Percentiles rank a stretch among this genome's conserved stretches.
Evolutionary conservation across 2,797 vertebrate species (phyloP).

Genomic region (Morus bassanus): DNA sequence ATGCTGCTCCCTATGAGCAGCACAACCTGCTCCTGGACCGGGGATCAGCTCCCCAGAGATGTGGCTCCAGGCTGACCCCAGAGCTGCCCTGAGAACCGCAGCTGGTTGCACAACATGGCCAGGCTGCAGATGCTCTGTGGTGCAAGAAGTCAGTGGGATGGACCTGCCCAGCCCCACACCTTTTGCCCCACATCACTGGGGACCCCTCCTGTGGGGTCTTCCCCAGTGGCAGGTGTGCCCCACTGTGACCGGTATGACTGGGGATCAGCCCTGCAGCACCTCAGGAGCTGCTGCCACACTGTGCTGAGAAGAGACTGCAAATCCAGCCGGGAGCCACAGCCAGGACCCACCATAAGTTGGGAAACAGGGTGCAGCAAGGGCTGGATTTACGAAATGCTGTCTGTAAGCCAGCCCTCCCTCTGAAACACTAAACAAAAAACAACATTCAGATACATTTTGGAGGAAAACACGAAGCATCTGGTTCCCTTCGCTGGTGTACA

Average conservation of each 20-base stretch:
- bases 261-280: not conserved
- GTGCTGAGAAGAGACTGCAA: not conserved
- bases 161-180: not conserved
- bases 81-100: not conserved
- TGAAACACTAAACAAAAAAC: constrained; percentile 76
- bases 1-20: not conserved
- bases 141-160: not conserved
- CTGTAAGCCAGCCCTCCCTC: constrained; percentile 69
- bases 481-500: constrained; percentile 77
- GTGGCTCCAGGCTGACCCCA: not conserved
- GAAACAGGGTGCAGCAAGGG: constrained; percentile 49
- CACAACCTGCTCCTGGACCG: not conserved
- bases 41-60: not conserved
- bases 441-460: constrained; percentile 70
- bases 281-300: not conserved
- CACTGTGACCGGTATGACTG: not conserved
- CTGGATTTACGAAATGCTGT: constrained; percentile 61
- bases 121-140: not conserved
- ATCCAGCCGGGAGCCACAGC: constrained; percentile 61
- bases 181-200: rapidly evolving
- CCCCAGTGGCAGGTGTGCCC: not conserved
- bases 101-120: rapidly evolving
- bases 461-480: constrained; percentile 78
- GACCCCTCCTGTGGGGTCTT: not conserved
- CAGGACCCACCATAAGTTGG: constrained; percentile 58